phyloP scores from a whole-genome alignment of 2,797 vertebrate genomes.

The Champsocephalus gunnari region DNA sequence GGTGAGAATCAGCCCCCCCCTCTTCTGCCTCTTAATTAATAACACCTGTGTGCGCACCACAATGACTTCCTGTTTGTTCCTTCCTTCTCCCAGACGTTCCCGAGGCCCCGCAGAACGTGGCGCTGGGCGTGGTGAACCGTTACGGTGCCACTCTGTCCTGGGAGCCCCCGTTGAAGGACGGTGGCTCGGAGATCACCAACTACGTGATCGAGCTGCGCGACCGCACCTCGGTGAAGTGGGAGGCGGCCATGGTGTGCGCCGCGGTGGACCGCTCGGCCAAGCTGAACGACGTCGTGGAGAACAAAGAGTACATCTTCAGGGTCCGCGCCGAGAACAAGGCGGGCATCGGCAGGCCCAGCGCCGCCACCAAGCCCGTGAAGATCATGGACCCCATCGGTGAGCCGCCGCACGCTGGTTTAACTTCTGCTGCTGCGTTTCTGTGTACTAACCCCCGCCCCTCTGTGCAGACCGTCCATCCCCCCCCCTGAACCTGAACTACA shows the following conservation, averaged over 20 bases:
- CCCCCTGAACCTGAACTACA: constrained; percentile 91
- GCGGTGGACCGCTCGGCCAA: constrained; percentile 87
- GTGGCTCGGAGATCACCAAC: constrained; percentile 93
- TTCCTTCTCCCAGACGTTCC: constrained; percentile 88
- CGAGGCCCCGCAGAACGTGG: constrained; percentile 94
- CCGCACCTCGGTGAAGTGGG: constrained; percentile 95
- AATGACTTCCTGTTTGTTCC: background rate
- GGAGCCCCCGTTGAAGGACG: constrained; percentile 93
- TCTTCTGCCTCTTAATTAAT: too few relatives aligned
- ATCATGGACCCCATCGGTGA: constrained; percentile 96
- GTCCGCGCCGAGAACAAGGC: constrained; percentile 96
- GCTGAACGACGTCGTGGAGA: constrained; percentile 96
- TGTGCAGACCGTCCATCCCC: constrained; percentile 92
- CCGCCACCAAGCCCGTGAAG: constrained; percentile 93
- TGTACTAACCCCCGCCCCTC: too few relatives aligned
- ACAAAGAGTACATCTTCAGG: constrained; percentile 98
- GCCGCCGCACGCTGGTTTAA: too few relatives aligned
- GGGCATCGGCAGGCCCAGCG: constrained; percentile 94
- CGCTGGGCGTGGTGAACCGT: constrained; percentile 88
- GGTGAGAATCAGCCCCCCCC: constrained; percentile 81
- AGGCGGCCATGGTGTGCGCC: constrained; percentile 88
- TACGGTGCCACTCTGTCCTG: constrained; percentile 93
- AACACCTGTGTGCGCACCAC: too few relatives aligned
- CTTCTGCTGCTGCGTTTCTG: too few relatives aligned
- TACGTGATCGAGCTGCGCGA: constrained; percentile 96